Evolutionary conservation across 1,140 invertebrate genomes (phyloP), one percentile per base, ranked within the genome.

Genomic region (Brachionus calyciflorus): DNA sequence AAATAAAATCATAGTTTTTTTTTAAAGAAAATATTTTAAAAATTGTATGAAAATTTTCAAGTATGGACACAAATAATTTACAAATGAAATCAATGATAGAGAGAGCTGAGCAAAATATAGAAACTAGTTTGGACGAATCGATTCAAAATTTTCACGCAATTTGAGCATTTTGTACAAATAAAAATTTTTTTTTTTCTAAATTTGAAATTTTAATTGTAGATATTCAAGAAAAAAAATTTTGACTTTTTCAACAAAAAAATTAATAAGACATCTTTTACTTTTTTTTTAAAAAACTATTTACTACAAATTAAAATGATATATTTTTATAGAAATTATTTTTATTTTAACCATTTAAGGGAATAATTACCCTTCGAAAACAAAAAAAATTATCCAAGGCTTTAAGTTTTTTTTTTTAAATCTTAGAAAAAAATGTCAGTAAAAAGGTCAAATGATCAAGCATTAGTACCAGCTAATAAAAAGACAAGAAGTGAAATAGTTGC

Each of bases 11-110:
- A n/a, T n/a, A n/a, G n/a, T 19, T 10, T 28, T 28, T 41, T 41
- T 41, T 69, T 28, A 14, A 49, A 37, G 14, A 30, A 2, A 14
- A 73, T 12, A 33, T 55, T 49, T 40, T 33, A 5, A 17, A 28
- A 46, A 33, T 33, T n/a, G 28, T 73, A 28, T 40, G 2, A 51
- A 14, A 21, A 44, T 44, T 51, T 73, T 49, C 0, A 51, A 73
- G 69, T 1, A 73, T 73, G 69, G 69, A 73, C 44, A 37, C 69
- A n/a, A 37, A 19, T 19, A 73, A 73, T 55, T 19, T 19, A 21
- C 69, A 51, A 24, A 73, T 73, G 30, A 73, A 73, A 55, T 51
- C 69, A 41, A 73, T 73, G 69, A 49, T 73, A 10, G 69, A 73
- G 51, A 26, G 51, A 55, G 69, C 69, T 1, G 69, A 73, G 26